Conservation (phyloP, 1,140 invertebrate genomes). For the Drosophila ironensis region DNA sequence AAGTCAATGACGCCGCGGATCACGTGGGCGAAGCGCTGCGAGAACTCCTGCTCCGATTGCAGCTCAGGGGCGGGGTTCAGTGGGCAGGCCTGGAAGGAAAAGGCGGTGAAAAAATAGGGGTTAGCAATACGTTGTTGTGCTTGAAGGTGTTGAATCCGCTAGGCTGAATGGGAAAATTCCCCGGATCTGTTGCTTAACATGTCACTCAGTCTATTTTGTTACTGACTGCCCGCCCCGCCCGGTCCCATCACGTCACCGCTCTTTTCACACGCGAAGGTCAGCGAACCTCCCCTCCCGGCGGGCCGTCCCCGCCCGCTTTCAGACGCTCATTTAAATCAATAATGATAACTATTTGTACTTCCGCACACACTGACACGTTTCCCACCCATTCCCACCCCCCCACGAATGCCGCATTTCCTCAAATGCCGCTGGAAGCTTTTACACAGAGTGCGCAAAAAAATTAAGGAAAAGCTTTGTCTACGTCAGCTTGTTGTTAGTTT, state of each 20-base stretch:
- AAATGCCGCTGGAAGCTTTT: constrained; percentile 54
- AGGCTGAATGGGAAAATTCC: too few species aligned
- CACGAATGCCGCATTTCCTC: constrained; percentile 52
- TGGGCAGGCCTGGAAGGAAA: constrained; percentile 76
- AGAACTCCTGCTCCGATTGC: constrained; percentile 95
- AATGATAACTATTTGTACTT: constrained; percentile 58
- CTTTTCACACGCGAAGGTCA: constrained; percentile 69
- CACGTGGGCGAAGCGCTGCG: constrained; percentile 95
- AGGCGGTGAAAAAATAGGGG: not conserved
- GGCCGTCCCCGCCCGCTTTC: not conserved
- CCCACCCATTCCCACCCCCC: not conserved
- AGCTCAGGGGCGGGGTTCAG: constrained; percentile 94
- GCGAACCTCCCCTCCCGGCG: constrained; percentile 38
- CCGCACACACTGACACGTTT: not conserved
- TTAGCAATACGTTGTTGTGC: not conserved
- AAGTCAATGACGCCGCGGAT: constrained; percentile 99
- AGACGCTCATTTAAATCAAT: constrained; percentile 58
- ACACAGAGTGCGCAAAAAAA: not conserved
- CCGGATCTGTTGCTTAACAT: constrained; percentile 51
- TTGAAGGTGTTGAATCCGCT: too few species aligned
- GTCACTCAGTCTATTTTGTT: too few species aligned
- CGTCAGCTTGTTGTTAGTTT: constrained; percentile 38
- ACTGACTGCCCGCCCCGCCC: not conserved
- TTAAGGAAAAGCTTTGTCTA: constrained; percentile 18
- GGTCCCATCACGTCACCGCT: constrained; percentile 18